Evolutionary conservation across 2,797 vertebrate genomes (phyloP).

Genomic region (Spheniscus humboldti): DNA sequence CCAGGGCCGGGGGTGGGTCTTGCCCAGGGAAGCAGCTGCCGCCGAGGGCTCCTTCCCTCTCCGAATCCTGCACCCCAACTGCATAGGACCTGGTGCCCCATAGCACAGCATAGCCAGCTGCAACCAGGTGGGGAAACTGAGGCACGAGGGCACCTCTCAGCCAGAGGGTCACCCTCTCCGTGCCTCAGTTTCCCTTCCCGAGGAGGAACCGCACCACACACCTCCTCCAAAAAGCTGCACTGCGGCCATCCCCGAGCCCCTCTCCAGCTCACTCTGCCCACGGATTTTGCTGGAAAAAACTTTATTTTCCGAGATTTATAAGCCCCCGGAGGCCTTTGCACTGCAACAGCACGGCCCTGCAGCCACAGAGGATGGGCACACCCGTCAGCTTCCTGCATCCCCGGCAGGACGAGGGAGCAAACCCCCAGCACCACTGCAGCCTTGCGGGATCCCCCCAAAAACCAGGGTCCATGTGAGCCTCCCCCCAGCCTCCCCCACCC

Average conservation of each 20-base stretch:
- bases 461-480: rapidly evolving
- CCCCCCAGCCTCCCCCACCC: no score
- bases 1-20: rapidly evolving
- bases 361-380: not conserved
- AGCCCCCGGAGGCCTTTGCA: not conserved
- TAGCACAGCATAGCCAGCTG: rapidly evolving
- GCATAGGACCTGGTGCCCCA: not conserved
- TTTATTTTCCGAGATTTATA: not conserved
- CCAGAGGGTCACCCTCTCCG: rapidly evolving
- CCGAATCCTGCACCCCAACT: not conserved
- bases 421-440: not conserved
- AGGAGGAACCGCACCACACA: not conserved
- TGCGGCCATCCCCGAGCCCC: rapidly evolving
- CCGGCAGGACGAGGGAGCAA: not conserved
- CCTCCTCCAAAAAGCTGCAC: not conserved
- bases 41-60: rapidly evolving
- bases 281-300: not conserved
- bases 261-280: rapidly evolving
- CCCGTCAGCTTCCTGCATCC: rapidly evolving
- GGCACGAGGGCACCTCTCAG: not conserved
- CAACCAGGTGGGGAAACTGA: not conserved
- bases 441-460: rapidly evolving
- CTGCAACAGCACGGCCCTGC: not conserved
- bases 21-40: not conserved
- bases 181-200: not conserved